Conservation (phyloP, 2,113 vertebrate species). For the Rynchops niger region DNA sequence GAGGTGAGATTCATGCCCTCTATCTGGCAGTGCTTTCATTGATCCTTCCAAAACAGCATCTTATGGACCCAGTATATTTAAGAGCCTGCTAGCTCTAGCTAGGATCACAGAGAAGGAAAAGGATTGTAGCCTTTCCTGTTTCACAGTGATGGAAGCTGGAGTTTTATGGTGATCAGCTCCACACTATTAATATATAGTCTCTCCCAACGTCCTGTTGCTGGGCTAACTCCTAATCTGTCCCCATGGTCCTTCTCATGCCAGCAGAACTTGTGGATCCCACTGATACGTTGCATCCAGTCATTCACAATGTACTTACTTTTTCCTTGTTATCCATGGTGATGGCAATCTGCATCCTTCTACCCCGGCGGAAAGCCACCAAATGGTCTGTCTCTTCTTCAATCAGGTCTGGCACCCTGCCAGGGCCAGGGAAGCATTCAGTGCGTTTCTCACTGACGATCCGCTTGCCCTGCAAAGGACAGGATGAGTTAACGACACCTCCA, state of each 20-base stretch:
- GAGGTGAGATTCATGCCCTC: not conserved
- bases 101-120: not conserved
- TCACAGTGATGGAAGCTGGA: not conserved
- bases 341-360: conserved; percentile 68
- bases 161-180: not conserved
- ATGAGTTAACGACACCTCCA: not conserved
- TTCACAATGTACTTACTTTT: conserved; percentile 65
- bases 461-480: conserved; percentile 78
- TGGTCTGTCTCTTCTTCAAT: conserved; percentile 65
- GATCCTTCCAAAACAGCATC: not conserved
- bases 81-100: not conserved
- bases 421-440: not conserved
- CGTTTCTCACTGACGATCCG: conserved; percentile 87
- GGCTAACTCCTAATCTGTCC: not conserved
- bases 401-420: conserved; percentile 54
- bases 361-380: conserved; percentile 64
- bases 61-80: not conserved
- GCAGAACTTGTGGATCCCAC: not conserved
- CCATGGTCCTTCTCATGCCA: not conserved
- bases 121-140: not conserved
- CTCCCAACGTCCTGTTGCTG: not conserved
- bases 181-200: not conserved
- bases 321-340: conserved; percentile 72
- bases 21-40: not conserved
- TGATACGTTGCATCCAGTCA: not conserved